Conservation (phyloP, 2,888 invertebrate species). For the Theretra japonica region DNA sequence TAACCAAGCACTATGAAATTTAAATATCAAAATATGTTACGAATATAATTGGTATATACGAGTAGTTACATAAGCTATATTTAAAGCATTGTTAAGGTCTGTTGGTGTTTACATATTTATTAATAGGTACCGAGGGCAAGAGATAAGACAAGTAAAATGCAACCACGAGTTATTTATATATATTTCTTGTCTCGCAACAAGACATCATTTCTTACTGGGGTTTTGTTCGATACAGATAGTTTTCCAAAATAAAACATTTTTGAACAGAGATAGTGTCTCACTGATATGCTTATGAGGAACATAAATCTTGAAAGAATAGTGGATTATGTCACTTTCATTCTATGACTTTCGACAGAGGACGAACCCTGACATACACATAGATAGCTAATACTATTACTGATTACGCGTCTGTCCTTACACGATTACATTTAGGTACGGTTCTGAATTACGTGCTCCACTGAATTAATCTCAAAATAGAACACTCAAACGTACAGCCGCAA, state of each 20-base stretch:
- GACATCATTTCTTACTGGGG: too few relatives aligned
- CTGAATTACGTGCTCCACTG: slow-evolving; percentile 32
- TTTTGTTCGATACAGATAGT: too few relatives aligned
- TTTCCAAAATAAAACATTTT: background rate
- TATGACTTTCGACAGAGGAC: background rate
- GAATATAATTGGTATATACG: too few relatives aligned
- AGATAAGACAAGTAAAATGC: too few relatives aligned
- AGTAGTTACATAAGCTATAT: too few relatives aligned
- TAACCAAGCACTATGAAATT: too few relatives aligned
- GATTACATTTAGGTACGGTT: slow-evolving; percentile 28
- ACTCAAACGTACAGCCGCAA: slow-evolving; percentile 29
- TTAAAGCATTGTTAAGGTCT: too few relatives aligned
- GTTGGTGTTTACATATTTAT: too few relatives aligned
- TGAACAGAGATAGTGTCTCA: background rate
- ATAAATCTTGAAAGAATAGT: background rate
- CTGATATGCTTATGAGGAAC: background rate
- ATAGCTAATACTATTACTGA: background rate
- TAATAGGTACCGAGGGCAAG: too few relatives aligned
- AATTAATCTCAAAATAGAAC: slow-evolving; percentile 38
- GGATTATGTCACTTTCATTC: background rate
- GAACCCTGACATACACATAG: background rate
- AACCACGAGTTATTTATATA: too few relatives aligned
- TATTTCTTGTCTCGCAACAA: too few relatives aligned
- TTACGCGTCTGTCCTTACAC: slow-evolving; percentile 33
- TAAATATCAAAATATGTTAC: too few relatives aligned